Evolutionary conservation across 2,888 invertebrate genomes (phyloP).

Genomic region (Orthonevra nobilis): DNA sequence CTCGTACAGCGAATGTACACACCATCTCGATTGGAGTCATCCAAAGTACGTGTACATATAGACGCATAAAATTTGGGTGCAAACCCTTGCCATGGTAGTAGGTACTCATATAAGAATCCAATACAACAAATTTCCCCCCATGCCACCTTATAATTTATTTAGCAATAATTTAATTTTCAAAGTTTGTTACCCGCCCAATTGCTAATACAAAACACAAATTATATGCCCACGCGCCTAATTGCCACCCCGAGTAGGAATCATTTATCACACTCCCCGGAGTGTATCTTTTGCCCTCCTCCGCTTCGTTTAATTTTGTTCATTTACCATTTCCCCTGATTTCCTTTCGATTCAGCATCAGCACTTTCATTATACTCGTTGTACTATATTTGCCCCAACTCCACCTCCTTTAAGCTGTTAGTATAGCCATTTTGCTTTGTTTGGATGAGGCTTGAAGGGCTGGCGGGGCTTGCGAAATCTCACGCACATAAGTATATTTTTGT

Average conservation of each 20-base stretch:
- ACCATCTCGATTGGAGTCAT: too few relatives aligned
- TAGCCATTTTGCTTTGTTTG: slow-evolving; percentile 53
- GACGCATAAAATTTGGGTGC: too few relatives aligned
- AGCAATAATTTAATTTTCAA: slow-evolving; percentile 54
- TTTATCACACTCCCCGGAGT: slow-evolving; percentile 45
- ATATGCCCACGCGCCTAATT: slow-evolving; percentile 63
- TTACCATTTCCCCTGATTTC: slow-evolving; percentile 48
- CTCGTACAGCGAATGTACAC: too few relatives aligned
- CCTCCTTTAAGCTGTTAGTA: too few relatives aligned
- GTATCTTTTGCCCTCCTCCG: slow-evolving; percentile 24
- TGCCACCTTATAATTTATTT: slow-evolving; percentile 23
- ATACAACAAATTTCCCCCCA: slow-evolving; percentile 2
- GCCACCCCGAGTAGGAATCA: slow-evolving; percentile 41
- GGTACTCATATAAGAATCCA: too few relatives aligned
- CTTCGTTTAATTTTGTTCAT: slow-evolving; percentile 49
- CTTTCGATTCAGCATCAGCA: slow-evolving; percentile 62
- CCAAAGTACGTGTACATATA: too few relatives aligned
- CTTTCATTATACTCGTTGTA: slow-evolving; percentile 55
- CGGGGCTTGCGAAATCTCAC: slow-evolving; percentile 49
- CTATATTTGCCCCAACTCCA: too few relatives aligned
- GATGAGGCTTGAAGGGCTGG: not conserved
- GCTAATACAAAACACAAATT: slow-evolving; percentile 46
- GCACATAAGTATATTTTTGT: slow-evolving; percentile 66
- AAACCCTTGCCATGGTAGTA: too few relatives aligned
- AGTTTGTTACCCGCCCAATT: slow-evolving; percentile 26